Conservation (phyloP, 2,113 vertebrate species). For the Oryzias curvinotus region DNA sequence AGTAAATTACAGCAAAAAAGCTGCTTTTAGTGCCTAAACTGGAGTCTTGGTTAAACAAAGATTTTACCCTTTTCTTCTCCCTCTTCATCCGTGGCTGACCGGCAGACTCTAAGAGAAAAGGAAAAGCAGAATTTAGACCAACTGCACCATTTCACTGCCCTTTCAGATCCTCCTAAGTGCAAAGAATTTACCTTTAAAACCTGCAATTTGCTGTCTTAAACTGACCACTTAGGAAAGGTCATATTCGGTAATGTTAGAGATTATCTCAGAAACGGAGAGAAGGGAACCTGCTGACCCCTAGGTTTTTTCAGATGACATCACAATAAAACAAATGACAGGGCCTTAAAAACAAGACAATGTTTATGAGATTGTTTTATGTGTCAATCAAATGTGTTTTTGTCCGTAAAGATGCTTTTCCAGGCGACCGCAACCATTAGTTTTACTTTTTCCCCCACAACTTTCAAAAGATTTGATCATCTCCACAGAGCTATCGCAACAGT, state of each 20-base stretch:
- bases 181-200: neutral
- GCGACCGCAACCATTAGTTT: too few species aligned
- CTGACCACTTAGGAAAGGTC: constrained; percentile 44
- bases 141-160: constrained; percentile 26
- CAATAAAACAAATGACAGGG: neutral
- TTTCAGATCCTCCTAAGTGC: constrained; percentile 46
- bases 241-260: constrained; percentile 30
- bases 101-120: constrained; percentile 66
- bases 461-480: too few species aligned
- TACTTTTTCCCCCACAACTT: too few species aligned
- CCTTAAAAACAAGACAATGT: too few species aligned
- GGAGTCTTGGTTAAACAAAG: constrained; percentile 8
- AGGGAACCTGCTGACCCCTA: constrained; percentile 1
- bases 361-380: too few species aligned
- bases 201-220: constrained; percentile 10
- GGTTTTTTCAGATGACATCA: neutral
- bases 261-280: constrained; percentile 35
- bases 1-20: neutral
- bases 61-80: constrained; percentile 21
- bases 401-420: too few species aligned
- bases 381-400: too few species aligned
- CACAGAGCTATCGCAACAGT: too few species aligned
- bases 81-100: constrained; percentile 75
- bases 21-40: constrained; percentile 31
- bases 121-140: constrained; percentile 18